Evolutionary conservation across 2,888 invertebrate genomes (phyloP).

Genomic region (Euzetes globulus): DNA sequence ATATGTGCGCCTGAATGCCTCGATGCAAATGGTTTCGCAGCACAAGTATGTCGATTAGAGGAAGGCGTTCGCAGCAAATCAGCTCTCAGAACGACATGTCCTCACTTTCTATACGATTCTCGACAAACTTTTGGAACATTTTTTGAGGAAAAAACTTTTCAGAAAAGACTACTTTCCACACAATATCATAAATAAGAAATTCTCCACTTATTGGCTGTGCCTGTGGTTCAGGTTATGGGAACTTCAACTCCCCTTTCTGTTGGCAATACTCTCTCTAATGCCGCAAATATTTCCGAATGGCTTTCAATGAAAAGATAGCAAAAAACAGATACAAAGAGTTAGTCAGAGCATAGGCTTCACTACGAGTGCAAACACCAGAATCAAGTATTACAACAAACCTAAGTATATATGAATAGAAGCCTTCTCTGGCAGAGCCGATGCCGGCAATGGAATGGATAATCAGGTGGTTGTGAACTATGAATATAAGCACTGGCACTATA

Average conservation of each 20-base stretch:
- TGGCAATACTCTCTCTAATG: background rate
- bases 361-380: slow-evolving; percentile 19
- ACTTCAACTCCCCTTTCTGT: background rate
- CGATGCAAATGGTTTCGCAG: slow-evolving; percentile 20
- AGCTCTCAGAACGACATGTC: background rate
- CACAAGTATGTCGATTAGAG: slow-evolving; percentile 4
- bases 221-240: slow-evolving; percentile 20
- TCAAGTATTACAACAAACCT: slow-evolving; percentile 4
- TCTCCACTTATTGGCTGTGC: slow-evolving; percentile 11
- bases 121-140: slow-evolving; percentile 7
- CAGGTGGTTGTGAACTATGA: slow-evolving; percentile 21
- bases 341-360: slow-evolving; percentile 7
- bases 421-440: background rate
- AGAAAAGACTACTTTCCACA: background rate
- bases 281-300: background rate
- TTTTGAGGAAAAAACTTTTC: slow-evolving; percentile 18
- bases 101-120: background rate
- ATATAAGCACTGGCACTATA: background rate
- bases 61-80: slow-evolving; percentile 28
- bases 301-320: slow-evolving; percentile 22
- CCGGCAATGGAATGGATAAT: slow-evolving; percentile 20
- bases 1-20: slow-evolving; percentile 6
- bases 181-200: slow-evolving; percentile 9
- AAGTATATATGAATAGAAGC: slow-evolving; percentile 9
- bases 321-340: slow-evolving; percentile 40